These are phyloP conservation scores for Burhinus bistriatus DNA, from an alignment of 2,113 vertebrate species.

Conservation along the genomic window DNA sequence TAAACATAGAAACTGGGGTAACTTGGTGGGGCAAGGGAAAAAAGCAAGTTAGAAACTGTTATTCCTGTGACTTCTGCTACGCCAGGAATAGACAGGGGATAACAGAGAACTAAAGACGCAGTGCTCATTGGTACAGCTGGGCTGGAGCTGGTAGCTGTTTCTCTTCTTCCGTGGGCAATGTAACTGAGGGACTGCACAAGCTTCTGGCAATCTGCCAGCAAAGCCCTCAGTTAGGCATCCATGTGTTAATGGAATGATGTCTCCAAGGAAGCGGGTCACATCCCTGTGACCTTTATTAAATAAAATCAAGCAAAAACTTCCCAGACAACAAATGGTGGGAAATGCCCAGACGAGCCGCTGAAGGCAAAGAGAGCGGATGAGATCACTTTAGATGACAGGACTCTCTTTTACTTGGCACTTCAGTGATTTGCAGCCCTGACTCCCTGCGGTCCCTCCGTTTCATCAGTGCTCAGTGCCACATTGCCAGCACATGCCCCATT, in stretches of 20 bases:
- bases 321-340: not conserved
- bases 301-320: not conserved
- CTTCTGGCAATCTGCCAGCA: not conserved
- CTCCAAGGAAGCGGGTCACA: not conserved
- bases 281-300: not conserved
- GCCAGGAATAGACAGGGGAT: not conserved
- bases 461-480: rapidly evolving
- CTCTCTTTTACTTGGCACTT: not conserved
- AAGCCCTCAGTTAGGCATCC: not conserved
- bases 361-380: not conserved
- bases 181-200: not conserved
- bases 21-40: not conserved
- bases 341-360: not conserved
- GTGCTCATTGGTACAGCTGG: not conserved
- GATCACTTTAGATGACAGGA: not conserved
- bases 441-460: not conserved
- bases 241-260: not conserved
- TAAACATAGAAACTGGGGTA: not conserved
- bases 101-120: not conserved
- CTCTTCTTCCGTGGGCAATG: not conserved
- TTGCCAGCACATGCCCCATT: not conserved
- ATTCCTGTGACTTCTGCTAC: not conserved
- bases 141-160: not conserved
- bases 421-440: not conserved
- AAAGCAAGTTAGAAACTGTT: not conserved